Evolutionary conservation across 2,797 vertebrate genomes (phyloP), one percentile per base, ranked within the genome.

Genomic region (Echiichthys vipera): DNA sequence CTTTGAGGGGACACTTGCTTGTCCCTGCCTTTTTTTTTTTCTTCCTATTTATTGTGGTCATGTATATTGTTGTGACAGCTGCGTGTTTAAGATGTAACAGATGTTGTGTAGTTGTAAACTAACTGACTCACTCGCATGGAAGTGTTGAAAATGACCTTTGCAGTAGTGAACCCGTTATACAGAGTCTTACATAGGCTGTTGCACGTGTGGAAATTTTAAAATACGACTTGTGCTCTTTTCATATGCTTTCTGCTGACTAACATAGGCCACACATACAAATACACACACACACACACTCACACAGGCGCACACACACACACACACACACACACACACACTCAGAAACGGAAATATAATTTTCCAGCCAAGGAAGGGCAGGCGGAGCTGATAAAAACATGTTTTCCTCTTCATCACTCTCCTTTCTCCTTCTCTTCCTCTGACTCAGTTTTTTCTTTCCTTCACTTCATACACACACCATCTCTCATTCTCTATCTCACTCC

Each of bases 301-400:
- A 36, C 34, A 36, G 57, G 57, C 65, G 73, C 37, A 54, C 65
- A 63, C 50, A 55, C 46, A 30, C 58, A 18, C 65, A 54, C 30
- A 39, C 67, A 47, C 12, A 37, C 64, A 64, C 54, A 45, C 32
- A 56, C 17, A 73, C 17, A 30, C 65, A 63, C 50, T 37, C 34
- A 70, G 11, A 75, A 46, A 66, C 40, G 45, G 73, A 87, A 80
- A 85, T 71, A 43, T 37, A 37, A 56, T 83, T 81, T 86, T 88
- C 78, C 74, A 88, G 74, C 71, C 71, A 88, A 84, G 78, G 74
- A 84, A 80, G 74, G 75, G 50, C 74, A 85, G 80, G 80, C 59
- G 0, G 56, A 79, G 74, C 68, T 7, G 71, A 81, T 83, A 84
- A 84, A 88, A 80, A 74, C 49, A 88, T 77, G 74, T 78, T 87